Base-by-base conservation (phyloP, 2,888 invertebrate genomes). In the Andrena dorsata region DNA sequence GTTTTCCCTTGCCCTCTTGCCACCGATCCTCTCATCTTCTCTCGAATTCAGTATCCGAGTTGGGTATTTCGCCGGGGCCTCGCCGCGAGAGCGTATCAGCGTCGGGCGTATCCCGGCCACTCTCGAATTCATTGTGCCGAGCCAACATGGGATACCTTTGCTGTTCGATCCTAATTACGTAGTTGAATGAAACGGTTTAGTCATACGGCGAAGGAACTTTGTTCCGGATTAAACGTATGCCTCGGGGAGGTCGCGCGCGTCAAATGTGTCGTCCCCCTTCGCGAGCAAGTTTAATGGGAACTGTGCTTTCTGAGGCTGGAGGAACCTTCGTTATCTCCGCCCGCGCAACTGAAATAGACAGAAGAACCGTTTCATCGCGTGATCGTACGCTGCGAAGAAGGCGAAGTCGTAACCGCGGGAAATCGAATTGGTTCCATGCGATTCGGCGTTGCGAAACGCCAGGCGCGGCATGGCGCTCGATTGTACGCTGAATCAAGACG, bases 151-250 rank as follows among this genome's bases (percentile, higher is more conserved):
- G 61, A 71, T 70, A 73, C 83, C 70, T 76, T 72, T 64, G 75
- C 28, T 68, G 81, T 85, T 88, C 86, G 78, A 88, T 86, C 73
- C 80, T 81, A 85, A 88, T 88, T 85, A 81, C 66, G 69, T 66
- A 74, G 80, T 47, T 51, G 78, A 82, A 80, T 58, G 76, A 84
- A 78, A 82, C 53, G 71, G 76, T 82, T 74, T 8, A 66, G 65
- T 65, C 61, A 30, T 71, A 47, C 26, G 70, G 30, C 61, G 58
- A 20, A 56, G n/a, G 13, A 72, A 51, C n/a, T 35, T 20, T n/a
- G 53, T 20, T 26, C 16, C 23, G 53, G 41, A 68, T 75, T 66
- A 75, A 78, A 66, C 2, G 61, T 32, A 23, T n/a, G 60, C 77
- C 65, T 51, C 60, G 28, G 60, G 74, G 56, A 32, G 28, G n/a